Conservation (phyloP, 2,797 vertebrate genomes). For the Argentina silus region DNA sequence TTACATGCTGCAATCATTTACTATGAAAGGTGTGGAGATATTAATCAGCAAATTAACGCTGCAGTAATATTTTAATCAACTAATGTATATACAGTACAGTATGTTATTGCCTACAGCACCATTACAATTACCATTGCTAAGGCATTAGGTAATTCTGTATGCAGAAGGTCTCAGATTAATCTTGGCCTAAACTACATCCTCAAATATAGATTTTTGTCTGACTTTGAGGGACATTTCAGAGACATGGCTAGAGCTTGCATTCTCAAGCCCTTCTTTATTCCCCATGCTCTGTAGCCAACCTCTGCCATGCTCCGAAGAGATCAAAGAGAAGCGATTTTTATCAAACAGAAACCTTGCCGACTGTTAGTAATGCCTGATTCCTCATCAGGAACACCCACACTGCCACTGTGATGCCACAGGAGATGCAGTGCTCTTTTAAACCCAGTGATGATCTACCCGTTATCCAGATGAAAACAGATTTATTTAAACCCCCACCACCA, state of each 20-base stretch:
- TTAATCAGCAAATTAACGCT: neutral
- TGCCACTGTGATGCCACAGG: conserved; percentile 60
- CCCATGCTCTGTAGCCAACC: conserved; percentile 60
- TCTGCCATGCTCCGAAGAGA: conserved; percentile 67
- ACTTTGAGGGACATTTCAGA: neutral
- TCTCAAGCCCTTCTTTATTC: conserved; percentile 57
- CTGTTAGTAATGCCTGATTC: conserved; percentile 66
- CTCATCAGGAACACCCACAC: conserved; percentile 68
- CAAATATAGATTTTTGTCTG: conserved; percentile 1
- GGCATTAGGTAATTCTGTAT: conserved; percentile 32
- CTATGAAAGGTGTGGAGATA: neutral
- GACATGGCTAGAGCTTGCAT: conserved; percentile 50
- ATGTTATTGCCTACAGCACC: conserved; percentile 7
- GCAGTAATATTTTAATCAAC: conserved; percentile 30
- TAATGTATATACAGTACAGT: conserved; percentile 31
- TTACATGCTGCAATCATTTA: neutral
- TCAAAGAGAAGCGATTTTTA: conserved; percentile 73
- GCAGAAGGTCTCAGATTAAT: neutral
- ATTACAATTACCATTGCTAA: conserved; percentile 45
- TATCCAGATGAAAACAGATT: conserved; percentile 82
- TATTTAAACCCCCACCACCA: conserved; percentile 67
- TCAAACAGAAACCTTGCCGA: conserved; percentile 70
- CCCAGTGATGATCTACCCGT: conserved; percentile 74
- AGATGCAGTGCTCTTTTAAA: conserved; percentile 77
- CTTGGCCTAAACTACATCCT: neutral